Percentiles rank a stretch among this genome's conserved stretches.
These are phyloP conservation scores for Thereva nobilitata DNA, from an alignment of 2,888 invertebrate genomes.

Conservation along the genomic window DNA sequence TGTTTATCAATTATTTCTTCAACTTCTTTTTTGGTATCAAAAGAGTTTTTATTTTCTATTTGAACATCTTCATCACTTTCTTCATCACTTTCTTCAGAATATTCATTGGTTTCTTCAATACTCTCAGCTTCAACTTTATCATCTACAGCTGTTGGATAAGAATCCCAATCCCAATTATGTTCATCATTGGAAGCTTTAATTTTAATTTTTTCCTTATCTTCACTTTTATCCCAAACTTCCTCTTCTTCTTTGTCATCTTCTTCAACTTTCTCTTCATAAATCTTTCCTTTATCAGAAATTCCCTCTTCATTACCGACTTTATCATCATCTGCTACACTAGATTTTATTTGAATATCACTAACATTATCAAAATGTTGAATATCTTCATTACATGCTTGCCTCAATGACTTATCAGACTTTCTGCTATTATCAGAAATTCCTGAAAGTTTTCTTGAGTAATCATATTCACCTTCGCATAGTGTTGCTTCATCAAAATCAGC, in stretches of 20 bases:
- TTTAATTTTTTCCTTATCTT: slow-evolving; percentile 37
- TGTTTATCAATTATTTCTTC: slow-evolving; percentile 41
- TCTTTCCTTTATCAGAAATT: slow-evolving; percentile 22
- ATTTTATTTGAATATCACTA: too few species aligned
- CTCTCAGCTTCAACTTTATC: slow-evolving; percentile 45
- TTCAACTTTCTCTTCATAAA: slow-evolving; percentile 40
- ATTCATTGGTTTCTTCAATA: slow-evolving; percentile 44
- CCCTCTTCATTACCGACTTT: too few species aligned
- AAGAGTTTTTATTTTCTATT: slow-evolving; percentile 15
- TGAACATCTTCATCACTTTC: slow-evolving; percentile 41
- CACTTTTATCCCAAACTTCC: slow-evolving; percentile 20
- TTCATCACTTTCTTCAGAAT: slow-evolving; percentile 45
- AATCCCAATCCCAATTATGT: slow-evolving; percentile 24
- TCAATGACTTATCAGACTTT: too few species aligned
- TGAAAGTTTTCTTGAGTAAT: too few species aligned
- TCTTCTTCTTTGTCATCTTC: slow-evolving; percentile 42
- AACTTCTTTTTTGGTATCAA: slow-evolving; percentile 6
- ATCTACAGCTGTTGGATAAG: slow-evolving; percentile 39
- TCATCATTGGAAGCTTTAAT: slow-evolving; percentile 29
- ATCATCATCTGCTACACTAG: too few species aligned
- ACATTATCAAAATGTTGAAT: too few species aligned
- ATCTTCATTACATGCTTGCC: too few species aligned
- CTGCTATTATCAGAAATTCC: too few species aligned
- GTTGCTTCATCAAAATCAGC: too few species aligned
- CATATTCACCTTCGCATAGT: too few species aligned